Percentiles rank a stretch among this genome's conserved stretches.
phyloP scores from a whole-genome alignment of 37 sponge, comb jelly and placozoan genomes.

The Ianthella basta region DNA sequence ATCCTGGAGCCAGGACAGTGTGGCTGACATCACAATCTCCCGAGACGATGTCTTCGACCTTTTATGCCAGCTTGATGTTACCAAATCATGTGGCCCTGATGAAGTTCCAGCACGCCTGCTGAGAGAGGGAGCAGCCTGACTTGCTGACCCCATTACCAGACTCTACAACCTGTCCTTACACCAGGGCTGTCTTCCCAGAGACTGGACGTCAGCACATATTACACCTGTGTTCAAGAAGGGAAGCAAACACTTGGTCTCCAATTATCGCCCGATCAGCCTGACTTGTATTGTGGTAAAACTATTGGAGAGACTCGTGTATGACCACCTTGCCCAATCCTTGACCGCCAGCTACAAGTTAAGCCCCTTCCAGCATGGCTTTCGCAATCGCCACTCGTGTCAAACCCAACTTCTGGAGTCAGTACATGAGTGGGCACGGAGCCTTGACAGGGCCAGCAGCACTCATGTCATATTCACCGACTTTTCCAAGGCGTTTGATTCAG shows the following conservation, averaged over 20 bases:
- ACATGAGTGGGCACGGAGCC: conserved; percentile 30
- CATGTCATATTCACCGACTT: conserved; percentile 45
- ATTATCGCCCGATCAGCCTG: conserved; percentile 53
- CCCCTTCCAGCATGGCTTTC: conserved; percentile 35
- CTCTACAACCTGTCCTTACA: conserved; percentile 27
- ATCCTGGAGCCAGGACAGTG: background rate
- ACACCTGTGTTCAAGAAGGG: conserved; percentile 49
- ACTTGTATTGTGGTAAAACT: conserved; percentile 31
- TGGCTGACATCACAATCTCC: background rate
- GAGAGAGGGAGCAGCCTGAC: conserved; percentile 19
- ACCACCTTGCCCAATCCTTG: background rate
- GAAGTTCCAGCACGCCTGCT: conserved; percentile 34
- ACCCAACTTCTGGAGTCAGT: conserved; percentile 40
- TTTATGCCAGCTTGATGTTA: conserved; percentile 26
- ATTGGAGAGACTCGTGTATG: conserved; percentile 18
- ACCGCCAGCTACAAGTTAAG: conserved; percentile 14
- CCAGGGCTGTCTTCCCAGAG: conserved; percentile 22
- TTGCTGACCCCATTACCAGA: conserved; percentile 28
- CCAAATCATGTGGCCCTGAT: conserved; percentile 48
- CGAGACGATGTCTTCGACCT: conserved; percentile 6
- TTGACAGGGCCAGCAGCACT: conserved; percentile 1
- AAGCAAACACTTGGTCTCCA: conserved; percentile 32
- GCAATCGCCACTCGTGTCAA: conserved; percentile 22
- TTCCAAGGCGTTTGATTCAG: conserved; percentile 48
- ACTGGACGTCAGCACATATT: conserved; percentile 43